These are phyloP conservation scores for Lepidotrigona ventralis DNA, from an alignment of 1,140 invertebrate genomes.

Conservation along the genomic window DNA sequence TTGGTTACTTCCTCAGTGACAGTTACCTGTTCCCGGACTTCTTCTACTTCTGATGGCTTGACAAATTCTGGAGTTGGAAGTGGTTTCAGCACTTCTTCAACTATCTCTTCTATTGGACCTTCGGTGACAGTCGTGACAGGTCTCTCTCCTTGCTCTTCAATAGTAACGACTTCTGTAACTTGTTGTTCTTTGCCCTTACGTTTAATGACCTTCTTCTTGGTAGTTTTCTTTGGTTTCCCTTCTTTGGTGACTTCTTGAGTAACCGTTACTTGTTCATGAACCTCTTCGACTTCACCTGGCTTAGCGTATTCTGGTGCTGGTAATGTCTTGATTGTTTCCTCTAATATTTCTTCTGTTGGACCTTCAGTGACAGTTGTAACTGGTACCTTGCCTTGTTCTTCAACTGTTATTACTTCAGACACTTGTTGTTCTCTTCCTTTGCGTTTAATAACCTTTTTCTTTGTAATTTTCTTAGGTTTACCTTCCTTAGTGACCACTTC, in stretches of 20 bases:
- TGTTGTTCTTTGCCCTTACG: conserved; percentile 69
- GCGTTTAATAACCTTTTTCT: conserved; percentile 51
- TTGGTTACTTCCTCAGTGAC: conserved; percentile 70
- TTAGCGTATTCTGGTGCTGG: conserved; percentile 82
- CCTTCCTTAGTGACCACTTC: conserved; percentile 73
- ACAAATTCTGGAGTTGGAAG: conserved; percentile 41
- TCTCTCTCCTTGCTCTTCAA: conserved; percentile 69
- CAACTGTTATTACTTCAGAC: conserved; percentile 45
- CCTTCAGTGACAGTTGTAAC: conserved; percentile 55
- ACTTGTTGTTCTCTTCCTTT: conserved; percentile 58
- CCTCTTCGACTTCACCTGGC: conserved; percentile 75
- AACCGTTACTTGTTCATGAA: conserved; percentile 67
- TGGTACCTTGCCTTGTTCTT: conserved; percentile 46
- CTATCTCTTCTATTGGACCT: conserved; percentile 49
- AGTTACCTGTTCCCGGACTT: conserved; percentile 72
- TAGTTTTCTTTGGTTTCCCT: conserved; percentile 70
- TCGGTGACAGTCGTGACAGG: conserved; percentile 60
- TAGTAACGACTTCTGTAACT: conserved; percentile 67
- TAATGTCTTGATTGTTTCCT: conserved; percentile 61
- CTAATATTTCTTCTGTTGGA: conserved; percentile 65
- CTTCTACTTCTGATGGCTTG: conserved; percentile 59
- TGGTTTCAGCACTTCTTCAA: conserved; percentile 26
- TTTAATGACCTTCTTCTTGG: conserved; percentile 72
- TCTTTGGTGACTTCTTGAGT: conserved; percentile 53
- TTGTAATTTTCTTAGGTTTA: conserved; percentile 70